phyloP scores from a whole-genome alignment of 2,888 invertebrate genomes.

The Eupithecia vulgata region DNA sequence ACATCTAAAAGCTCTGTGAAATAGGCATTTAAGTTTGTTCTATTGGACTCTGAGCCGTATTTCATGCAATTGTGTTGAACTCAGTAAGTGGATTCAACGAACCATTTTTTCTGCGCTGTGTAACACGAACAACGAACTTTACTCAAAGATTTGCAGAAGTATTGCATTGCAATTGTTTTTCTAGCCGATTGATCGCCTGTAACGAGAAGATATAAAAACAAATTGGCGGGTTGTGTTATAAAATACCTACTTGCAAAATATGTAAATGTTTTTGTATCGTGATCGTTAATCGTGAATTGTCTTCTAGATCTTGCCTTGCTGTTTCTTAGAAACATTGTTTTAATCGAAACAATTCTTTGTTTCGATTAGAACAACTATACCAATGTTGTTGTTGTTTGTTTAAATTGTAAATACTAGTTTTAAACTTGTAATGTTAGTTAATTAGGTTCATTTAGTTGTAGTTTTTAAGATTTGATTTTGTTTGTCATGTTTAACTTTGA shows the following conservation, averaged over 20 bases:
- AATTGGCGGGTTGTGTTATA: background rate
- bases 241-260: background rate
- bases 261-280: background rate
- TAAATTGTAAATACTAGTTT: too few relatives aligned
- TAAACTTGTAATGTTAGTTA: too few relatives aligned
- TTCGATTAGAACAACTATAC: background rate
- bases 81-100: slow-evolving; percentile 32
- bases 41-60: slow-evolving; percentile 12
- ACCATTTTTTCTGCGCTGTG: slow-evolving; percentile 34
- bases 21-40: background rate
- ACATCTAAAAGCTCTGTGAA: background rate
- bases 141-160: slow-evolving; percentile 24
- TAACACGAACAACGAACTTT: slow-evolving; percentile 26
- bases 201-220: background rate
- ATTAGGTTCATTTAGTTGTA: too few relatives aligned
- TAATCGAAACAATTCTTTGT: background rate
- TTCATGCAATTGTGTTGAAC: slow-evolving; percentile 29
- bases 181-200: slow-evolving; percentile 21
- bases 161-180: slow-evolving; percentile 29
- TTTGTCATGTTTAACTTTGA: too few relatives aligned
- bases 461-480: too few relatives aligned
- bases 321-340: background rate
- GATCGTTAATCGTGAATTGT: background rate
- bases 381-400: too few relatives aligned
- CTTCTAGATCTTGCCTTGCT: background rate